Evolutionary conservation across 2,113 vertebrate genomes (phyloP).

Genomic region (Vanacampus margaritifer): DNA sequence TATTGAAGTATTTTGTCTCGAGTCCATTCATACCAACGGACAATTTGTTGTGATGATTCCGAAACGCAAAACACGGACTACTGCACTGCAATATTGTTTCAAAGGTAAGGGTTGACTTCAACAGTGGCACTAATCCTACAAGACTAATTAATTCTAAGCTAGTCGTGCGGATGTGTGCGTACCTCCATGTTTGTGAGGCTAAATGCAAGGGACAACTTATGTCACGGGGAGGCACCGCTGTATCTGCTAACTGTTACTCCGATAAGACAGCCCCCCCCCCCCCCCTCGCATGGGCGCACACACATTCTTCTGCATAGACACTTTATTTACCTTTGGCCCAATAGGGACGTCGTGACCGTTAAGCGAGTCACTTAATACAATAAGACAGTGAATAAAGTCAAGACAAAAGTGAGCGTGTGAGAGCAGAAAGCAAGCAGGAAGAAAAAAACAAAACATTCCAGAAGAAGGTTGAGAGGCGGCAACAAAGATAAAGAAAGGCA

Average conservation of each 20-base stretch:
- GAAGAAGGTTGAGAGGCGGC: conserved; percentile 22
- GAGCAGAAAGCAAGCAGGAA: conserved; percentile 28
- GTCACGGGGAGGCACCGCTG: conserved; percentile 61
- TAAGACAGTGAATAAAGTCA: conserved; percentile 35
- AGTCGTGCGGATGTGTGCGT: conserved; percentile 9
- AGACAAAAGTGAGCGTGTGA: neutral
- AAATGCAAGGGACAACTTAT: conserved; percentile 60
- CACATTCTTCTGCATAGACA: conserved; percentile 25
- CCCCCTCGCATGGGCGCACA: conserved; percentile 41
- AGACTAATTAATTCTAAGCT: conserved; percentile 45
- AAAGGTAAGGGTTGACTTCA: conserved; percentile 46
- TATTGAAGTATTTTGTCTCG: neutral
- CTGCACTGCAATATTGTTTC: conserved; percentile 26
- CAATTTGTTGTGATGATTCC: neutral
- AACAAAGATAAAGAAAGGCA: conserved; percentile 3
- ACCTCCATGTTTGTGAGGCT: conserved; percentile 39
- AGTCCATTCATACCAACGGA: neutral
- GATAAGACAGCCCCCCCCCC: conserved; percentile 61
- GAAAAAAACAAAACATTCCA: conserved; percentile 55
- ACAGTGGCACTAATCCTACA: conserved; percentile 33
- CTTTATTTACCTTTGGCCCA: conserved; percentile 58
- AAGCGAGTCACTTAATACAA: conserved; percentile 53
- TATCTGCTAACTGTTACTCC: conserved; percentile 65
- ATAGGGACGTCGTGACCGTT: conserved; percentile 51
- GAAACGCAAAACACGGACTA: conserved; percentile 1